phyloP scores from a whole-genome alignment of 2,888 invertebrate species.

The Nesidiocoris tenuis region DNA sequence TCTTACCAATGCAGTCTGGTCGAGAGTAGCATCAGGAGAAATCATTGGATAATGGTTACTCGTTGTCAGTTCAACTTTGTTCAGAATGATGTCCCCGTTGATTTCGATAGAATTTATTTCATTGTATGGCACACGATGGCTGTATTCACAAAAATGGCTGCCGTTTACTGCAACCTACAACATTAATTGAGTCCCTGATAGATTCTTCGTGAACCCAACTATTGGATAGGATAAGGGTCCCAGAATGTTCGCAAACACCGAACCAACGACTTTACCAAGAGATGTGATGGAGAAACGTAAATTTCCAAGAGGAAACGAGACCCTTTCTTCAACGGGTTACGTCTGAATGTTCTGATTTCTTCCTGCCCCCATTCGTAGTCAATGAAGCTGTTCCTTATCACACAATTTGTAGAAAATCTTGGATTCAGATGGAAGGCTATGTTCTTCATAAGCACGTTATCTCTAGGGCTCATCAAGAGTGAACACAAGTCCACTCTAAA shows the following conservation, averaged over 20 bases:
- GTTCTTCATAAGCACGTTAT: slow-evolving; percentile 25
- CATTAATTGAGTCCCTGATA: background rate
- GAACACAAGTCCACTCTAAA: slow-evolving; percentile 23
- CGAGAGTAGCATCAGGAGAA: background rate
- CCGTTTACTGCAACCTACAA: slow-evolving; percentile 32
- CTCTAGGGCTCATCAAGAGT: slow-evolving; percentile 10
- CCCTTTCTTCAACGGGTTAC: slow-evolving; percentile 27
- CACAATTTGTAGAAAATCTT: slow-evolving; percentile 23
- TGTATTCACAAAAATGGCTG: slow-evolving; percentile 24
- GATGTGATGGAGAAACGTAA: slow-evolving; percentile 19
- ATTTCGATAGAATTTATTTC: slow-evolving; percentile 25
- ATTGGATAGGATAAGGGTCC: background rate
- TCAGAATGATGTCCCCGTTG: slow-evolving; percentile 24
- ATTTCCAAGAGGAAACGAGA: slow-evolving; percentile 14
- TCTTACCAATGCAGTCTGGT: background rate
- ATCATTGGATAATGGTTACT: slow-evolving; percentile 23
- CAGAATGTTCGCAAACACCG: background rate
- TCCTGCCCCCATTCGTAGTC: slow-evolving; percentile 16
- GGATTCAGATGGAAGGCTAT: slow-evolving; percentile 30
- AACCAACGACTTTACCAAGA: too few species aligned
- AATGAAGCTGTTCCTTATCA: slow-evolving; percentile 23
- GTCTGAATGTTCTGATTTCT: slow-evolving; percentile 30
- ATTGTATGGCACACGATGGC: slow-evolving; percentile 11
- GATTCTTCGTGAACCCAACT: background rate
- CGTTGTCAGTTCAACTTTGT: slow-evolving; percentile 28